These are phyloP conservation scores for Ibycter americanus DNA, from an alignment of 2,797 vertebrate species.

Conservation along the genomic window DNA sequence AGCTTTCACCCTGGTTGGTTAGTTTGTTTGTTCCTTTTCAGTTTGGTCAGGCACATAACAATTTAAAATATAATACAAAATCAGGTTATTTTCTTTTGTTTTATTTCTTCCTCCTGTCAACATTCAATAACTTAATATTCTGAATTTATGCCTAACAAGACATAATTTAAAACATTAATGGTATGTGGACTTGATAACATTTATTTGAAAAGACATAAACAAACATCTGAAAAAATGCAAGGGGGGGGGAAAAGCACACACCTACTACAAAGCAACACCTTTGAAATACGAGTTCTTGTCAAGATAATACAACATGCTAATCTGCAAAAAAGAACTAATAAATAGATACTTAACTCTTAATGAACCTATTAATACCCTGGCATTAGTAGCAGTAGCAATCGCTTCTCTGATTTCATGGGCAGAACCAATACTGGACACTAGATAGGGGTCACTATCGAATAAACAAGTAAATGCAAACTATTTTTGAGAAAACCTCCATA, in stretches of 20 bases:
- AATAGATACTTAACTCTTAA: neutral
- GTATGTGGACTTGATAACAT: neutral
- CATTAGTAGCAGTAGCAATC: neutral
- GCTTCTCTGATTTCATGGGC: neutral
- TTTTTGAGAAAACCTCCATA: neutral
- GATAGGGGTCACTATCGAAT: neutral
- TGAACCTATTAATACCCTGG: neutral
- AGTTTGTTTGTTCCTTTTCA: neutral
- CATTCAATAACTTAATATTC: neutral
- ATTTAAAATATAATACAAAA: neutral
- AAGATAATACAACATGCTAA: neutral
- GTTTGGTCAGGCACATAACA: neutral
- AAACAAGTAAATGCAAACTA: neutral
- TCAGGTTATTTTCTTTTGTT: neutral
- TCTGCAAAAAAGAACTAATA: conserved; percentile 17
- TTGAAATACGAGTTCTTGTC: neutral
- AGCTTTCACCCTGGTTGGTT: neutral
- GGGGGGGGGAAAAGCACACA: neutral
- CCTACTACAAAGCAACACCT: neutral
- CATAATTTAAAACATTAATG: neutral
- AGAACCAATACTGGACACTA: neutral
- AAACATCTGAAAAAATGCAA: neutral
- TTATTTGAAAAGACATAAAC: conserved; percentile 14
- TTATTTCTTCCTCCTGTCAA: neutral
- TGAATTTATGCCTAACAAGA: neutral